A percentile compares a stretch with the other conserved stretches of the same genome.
phyloP scores from a whole-genome alignment of 2,797 vertebrate genomes.

The Buceros bicornis region DNA sequence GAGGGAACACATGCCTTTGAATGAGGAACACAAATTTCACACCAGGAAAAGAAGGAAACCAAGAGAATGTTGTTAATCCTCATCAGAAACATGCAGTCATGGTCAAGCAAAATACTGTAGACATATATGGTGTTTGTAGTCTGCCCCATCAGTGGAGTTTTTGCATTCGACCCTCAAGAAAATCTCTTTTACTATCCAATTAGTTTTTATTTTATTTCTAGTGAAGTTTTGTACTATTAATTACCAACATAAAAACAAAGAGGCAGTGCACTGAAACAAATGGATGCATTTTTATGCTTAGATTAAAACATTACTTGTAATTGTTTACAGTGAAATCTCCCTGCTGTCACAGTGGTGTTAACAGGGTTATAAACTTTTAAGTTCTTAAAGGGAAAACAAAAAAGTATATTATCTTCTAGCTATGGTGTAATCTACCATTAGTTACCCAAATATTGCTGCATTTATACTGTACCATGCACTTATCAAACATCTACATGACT shows the following conservation, averaged over 20 bases:
- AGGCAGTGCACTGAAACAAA: constrained; percentile 34
- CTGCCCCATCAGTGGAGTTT: neutral
- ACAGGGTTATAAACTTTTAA: constrained; percentile 57
- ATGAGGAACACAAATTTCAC: neutral
- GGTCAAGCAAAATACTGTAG: neutral
- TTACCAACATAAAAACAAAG: constrained; percentile 46
- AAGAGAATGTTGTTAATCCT: neutral
- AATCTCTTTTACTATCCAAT: constrained; percentile 43
- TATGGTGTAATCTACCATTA: constrained; percentile 29
- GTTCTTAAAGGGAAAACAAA: constrained; percentile 33
- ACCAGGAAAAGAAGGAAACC: neutral
- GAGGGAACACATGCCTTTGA: neutral
- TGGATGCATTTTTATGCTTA: constrained; percentile 9
- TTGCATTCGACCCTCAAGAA: neutral
- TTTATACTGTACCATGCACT: constrained; percentile 52
- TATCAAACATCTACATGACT: constrained; percentile 57
- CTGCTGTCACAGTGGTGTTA: constrained; percentile 38
- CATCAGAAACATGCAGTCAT: neutral
- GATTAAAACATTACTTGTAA: constrained; percentile 61
- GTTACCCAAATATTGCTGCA: constrained; percentile 56
- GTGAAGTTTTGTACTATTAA: constrained; percentile 50
- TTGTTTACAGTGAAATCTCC: constrained; percentile 60
- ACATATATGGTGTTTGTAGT: neutral
- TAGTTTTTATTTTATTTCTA: constrained; percentile 61
- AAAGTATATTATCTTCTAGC: constrained; percentile 30